phyloP scores from a whole-genome alignment of 2,113 vertebrate species.

The Microtus oregoni region DNA sequence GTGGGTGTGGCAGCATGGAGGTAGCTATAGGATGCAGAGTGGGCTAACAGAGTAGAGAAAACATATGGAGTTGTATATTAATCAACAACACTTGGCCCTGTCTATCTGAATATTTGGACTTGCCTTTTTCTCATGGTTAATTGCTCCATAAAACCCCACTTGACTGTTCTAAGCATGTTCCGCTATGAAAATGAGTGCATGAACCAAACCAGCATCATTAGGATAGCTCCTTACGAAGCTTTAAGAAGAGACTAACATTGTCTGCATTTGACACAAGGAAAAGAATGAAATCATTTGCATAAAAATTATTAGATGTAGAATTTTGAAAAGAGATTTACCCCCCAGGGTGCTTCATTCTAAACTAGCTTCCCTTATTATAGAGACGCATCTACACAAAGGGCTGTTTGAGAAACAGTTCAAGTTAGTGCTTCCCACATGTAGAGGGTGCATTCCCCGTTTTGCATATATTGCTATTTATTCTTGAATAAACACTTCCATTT shows the following conservation, averaged over 20 bases:
- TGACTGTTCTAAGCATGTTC: constrained; percentile 54
- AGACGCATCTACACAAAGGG: not conserved
- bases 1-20: not conserved
- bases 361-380: not conserved
- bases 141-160: constrained; percentile 58
- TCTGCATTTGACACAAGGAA: constrained; percentile 43
- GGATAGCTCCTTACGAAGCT: constrained; percentile 47
- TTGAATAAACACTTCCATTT: constrained; percentile 12
- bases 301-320: constrained; percentile 24
- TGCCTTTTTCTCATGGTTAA: constrained; percentile 44
- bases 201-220: constrained; percentile 31
- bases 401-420: not conserved
- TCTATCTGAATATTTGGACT: not conserved
- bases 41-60: not conserved
- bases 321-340: constrained; percentile 46
- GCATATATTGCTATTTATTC: not conserved
- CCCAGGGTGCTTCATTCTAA: constrained; percentile 10
- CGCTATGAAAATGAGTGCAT: constrained; percentile 26
- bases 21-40: not conserved
- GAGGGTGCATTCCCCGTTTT: not conserved
- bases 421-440: not conserved
- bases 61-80: not conserved
- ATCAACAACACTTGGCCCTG: not conserved
- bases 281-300: constrained; percentile 43
- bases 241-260: not conserved